A percentile compares a stretch with the other conserved stretches of the same genome.
Conservation (phyloP, 2,888 invertebrate species). For the Helobdella robusta region DNA sequence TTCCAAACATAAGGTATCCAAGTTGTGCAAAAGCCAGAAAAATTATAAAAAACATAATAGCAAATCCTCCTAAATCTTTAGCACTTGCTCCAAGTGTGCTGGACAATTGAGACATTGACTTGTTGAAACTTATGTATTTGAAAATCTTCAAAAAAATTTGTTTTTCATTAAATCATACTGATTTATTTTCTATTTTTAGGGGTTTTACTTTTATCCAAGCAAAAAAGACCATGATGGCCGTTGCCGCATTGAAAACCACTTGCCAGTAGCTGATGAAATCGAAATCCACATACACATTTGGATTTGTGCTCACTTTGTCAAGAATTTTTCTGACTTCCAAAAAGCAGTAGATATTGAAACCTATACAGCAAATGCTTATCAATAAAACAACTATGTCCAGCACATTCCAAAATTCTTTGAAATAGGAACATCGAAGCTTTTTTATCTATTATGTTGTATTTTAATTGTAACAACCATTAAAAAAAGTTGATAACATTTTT, state of each 20-base stretch:
- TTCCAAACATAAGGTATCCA: constrained; percentile 64
- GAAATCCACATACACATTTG: constrained; percentile 55
- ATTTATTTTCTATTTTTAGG: not conserved
- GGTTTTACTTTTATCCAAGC: constrained; percentile 59
- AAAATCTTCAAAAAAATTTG: constrained; percentile 53
- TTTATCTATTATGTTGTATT: constrained; percentile 44
- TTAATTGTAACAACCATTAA: not conserved
- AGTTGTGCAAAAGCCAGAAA: constrained; percentile 68
- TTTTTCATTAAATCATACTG: not conserved
- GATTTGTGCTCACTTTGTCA: constrained; percentile 44
- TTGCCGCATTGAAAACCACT: constrained; percentile 54
- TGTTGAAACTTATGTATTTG: constrained; percentile 67
- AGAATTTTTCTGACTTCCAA: constrained; percentile 48
- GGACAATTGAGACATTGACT: constrained; percentile 65
- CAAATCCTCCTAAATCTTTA: constrained; percentile 63
- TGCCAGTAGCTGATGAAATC: constrained; percentile 56
- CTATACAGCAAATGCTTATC: constrained; percentile 52
- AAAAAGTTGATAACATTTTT: not conserved
- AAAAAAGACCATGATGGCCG: constrained; percentile 61
- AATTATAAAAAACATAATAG: constrained; percentile 67
- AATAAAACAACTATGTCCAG: constrained; percentile 58
- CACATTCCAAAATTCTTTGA: constrained; percentile 58
- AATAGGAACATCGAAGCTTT: constrained; percentile 51
- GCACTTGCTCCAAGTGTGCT: constrained; percentile 62
- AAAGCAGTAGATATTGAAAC: constrained; percentile 53